A percentile compares a stretch with the other conserved stretches of the same genome.
phyloP scores from a whole-genome alignment of 2,113 vertebrate genomes.

The Trematocara unimaculatum region DNA sequence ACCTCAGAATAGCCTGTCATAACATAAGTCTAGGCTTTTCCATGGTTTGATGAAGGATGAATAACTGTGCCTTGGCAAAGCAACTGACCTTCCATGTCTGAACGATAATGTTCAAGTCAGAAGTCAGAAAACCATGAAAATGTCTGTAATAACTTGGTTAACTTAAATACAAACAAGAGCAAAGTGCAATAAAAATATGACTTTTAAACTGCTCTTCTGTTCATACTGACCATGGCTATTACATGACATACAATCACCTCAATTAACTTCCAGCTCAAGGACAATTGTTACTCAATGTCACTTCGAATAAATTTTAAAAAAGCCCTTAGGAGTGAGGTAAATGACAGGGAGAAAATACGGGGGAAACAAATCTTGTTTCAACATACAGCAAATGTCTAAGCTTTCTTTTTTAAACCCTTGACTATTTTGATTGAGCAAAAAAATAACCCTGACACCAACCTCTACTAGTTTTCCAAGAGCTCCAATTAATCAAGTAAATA shows the following conservation, averaged over 20 bases:
- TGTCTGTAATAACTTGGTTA: background rate
- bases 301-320: slow-evolving; percentile 16
- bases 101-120: background rate
- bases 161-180: background rate
- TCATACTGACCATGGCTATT: background rate
- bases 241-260: slow-evolving; percentile 15
- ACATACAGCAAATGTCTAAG: background rate
- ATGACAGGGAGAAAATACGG: slow-evolving; percentile 8
- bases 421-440: slow-evolving; percentile 26
- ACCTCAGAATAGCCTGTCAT: background rate
- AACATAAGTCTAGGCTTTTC: background rate
- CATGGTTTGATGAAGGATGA: background rate
- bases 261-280: background rate
- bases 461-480: slow-evolving; percentile 3
- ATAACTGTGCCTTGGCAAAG: background rate
- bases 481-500: slow-evolving; percentile 58
- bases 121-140: background rate
- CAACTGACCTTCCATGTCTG: background rate
- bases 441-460: background rate
- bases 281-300: slow-evolving; percentile 34
- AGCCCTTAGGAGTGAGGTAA: background rate
- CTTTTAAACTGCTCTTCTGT: background rate
- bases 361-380: background rate
- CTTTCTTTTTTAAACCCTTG: slow-evolving; percentile 26
- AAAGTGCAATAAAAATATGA: background rate